These are phyloP conservation scores for Carollia perspicillata DNA, from an alignment of 2,113 vertebrate species.

Conservation along the genomic window DNA sequence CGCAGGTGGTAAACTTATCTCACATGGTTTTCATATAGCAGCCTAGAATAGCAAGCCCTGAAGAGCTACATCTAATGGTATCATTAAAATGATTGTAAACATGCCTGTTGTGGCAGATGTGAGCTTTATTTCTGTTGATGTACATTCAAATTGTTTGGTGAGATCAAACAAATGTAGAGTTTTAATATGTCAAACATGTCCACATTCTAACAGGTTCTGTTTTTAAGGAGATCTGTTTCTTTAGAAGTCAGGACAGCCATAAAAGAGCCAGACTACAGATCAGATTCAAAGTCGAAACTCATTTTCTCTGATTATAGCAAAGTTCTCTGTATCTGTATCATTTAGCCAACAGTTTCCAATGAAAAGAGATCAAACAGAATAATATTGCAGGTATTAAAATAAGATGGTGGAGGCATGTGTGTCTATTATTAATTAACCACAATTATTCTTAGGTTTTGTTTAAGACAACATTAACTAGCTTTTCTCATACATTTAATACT, in stretches of 20 bases:
- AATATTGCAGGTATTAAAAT: constrained; percentile 68
- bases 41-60: constrained; percentile 69
- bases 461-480: not conserved
- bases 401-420: constrained; percentile 41
- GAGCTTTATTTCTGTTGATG: constrained; percentile 77
- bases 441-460: constrained; percentile 16
- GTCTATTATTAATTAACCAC: constrained; percentile 47
- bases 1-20: constrained; percentile 81
- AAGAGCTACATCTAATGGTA: constrained; percentile 78
- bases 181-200: constrained; percentile 76
- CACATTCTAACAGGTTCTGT: constrained; percentile 76
- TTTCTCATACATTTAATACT: not conserved
- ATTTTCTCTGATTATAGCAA: constrained; percentile 78
- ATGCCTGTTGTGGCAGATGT: constrained; percentile 80
- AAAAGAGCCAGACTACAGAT: constrained; percentile 80
- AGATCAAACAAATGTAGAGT: constrained; percentile 81
- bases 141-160: constrained; percentile 74
- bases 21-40: constrained; percentile 73
- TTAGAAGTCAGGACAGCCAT: constrained; percentile 77
- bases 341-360: constrained; percentile 59
- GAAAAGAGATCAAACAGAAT: constrained; percentile 68
- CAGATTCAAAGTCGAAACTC: constrained; percentile 69
- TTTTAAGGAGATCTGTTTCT: constrained; percentile 79
- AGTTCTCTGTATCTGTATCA: constrained; percentile 58
- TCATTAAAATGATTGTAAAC: constrained; percentile 85